Conservation (phyloP, 30 jellyfish, hydroid and myxozoan species). For the Rhopilema esculentum region DNA sequence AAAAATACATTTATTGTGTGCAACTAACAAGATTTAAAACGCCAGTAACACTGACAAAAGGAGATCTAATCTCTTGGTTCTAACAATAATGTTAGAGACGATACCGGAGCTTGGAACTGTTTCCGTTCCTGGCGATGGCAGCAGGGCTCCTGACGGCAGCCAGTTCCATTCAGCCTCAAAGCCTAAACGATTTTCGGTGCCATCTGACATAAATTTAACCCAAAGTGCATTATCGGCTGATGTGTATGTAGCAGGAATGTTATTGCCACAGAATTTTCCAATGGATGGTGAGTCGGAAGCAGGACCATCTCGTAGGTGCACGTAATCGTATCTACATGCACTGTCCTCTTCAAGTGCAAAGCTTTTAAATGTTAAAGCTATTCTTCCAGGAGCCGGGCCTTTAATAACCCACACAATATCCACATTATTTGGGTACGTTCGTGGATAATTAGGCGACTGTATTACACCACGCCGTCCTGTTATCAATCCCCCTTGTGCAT, state of each 20-base stretch:
- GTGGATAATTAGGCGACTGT: slow-evolving; percentile 71
- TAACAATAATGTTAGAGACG: background rate
- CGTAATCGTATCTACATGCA: slow-evolving; percentile 74
- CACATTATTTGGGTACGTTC: slow-evolving; percentile 48
- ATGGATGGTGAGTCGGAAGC: slow-evolving; percentile 48
- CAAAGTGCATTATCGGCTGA: slow-evolving; percentile 72
- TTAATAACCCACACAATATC: slow-evolving; percentile 68
- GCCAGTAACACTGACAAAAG: background rate
- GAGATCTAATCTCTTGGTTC: background rate
- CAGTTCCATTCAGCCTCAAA: slow-evolving; percentile 76
- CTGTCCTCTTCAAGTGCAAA: slow-evolving; percentile 69
- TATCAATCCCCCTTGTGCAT: slow-evolving; percentile 78
- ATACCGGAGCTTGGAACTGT: slow-evolving; percentile 52
- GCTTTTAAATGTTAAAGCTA: slow-evolving; percentile 41
- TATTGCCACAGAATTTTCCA: slow-evolving; percentile 79
- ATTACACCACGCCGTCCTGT: slow-evolving; percentile 72
- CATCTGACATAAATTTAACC: slow-evolving; percentile 67
- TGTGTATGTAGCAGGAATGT: slow-evolving; percentile 60
- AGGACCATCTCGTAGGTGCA: slow-evolving; percentile 71
- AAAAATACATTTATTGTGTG: too few relatives aligned
- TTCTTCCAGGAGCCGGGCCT: slow-evolving; percentile 66
- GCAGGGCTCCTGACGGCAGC: slow-evolving; percentile 32
- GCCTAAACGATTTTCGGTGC: slow-evolving; percentile 49
- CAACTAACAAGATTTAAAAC: background rate
- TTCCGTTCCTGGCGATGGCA: slow-evolving; percentile 38